A percentile compares a stretch with the other conserved stretches of the same genome.
phyloP scores from a whole-genome alignment of 2,888 invertebrate genomes.

The Scaptomyza tumidula region DNA sequence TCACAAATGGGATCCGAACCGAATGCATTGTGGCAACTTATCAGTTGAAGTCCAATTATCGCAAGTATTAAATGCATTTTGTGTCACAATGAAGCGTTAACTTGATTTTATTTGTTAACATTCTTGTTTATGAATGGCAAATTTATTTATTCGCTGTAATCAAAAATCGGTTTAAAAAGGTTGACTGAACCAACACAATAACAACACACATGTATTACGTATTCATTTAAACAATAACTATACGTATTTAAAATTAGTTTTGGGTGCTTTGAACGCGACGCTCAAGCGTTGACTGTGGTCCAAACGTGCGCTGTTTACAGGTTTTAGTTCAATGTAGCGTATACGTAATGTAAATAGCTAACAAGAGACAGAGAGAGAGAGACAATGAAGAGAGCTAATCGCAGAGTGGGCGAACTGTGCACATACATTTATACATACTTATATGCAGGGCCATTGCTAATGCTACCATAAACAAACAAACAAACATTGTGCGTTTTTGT shows the following conservation, averaged over 20 bases:
- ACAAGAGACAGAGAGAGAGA: not conserved
- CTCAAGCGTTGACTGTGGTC: slow-evolving; percentile 42
- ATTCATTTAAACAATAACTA: not conserved
- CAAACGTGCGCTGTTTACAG: slow-evolving; percentile 6
- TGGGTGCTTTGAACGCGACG: slow-evolving; percentile 23
- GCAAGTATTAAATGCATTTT: slow-evolving; percentile 17
- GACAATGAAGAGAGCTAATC: slow-evolving; percentile 1
- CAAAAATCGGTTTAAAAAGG: too few relatives aligned
- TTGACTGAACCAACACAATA: too few relatives aligned
- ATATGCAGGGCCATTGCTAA: slow-evolving; percentile 24
- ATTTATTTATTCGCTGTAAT: too few relatives aligned
- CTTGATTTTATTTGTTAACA: too few relatives aligned
- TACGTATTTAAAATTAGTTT: slow-evolving; percentile 19
- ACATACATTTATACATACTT: not conserved
- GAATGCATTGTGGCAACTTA: not conserved
- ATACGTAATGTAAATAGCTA: slow-evolving; percentile 52
- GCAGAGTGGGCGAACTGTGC: not conserved
- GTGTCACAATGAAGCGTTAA: not conserved
- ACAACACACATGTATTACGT: not conserved
- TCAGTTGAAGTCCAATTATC: not conserved
- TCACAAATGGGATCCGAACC: slow-evolving; percentile 71
- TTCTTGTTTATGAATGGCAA: too few relatives aligned
- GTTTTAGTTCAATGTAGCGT: slow-evolving; percentile 52
- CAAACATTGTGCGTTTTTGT: slow-evolving; percentile 38
- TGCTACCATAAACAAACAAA: slow-evolving; percentile 53